These are phyloP conservation scores for Scaptomyza cyrtandrae DNA, from an alignment of 2,888 invertebrate genomes.

Conservation along the genomic window DNA sequence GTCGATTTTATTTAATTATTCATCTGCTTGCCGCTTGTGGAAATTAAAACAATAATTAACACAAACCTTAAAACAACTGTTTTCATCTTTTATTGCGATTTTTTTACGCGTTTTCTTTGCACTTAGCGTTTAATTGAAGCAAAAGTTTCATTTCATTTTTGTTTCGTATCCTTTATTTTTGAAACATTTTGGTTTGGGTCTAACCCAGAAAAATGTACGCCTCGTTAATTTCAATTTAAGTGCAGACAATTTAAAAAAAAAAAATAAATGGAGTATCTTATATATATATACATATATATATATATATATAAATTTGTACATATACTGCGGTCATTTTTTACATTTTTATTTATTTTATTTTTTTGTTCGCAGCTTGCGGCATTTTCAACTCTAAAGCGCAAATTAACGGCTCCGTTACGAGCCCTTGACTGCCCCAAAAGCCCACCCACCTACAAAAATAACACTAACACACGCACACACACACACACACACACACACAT, in stretches of 20 bases:
- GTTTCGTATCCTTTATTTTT: conserved; percentile 49
- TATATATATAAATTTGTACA: conserved; percentile 3
- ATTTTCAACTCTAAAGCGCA: conserved; percentile 63
- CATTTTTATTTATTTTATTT: too few relatives aligned
- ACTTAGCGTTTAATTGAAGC: conserved; percentile 77
- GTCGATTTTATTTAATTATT: too few relatives aligned
- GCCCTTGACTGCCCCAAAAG: conserved; percentile 21
- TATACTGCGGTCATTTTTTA: conserved; percentile 24
- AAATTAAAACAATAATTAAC: background rate
- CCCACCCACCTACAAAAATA: conserved; percentile 19
- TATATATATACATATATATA: conserved; percentile 8
- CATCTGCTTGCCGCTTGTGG: too few relatives aligned
- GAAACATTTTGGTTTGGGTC: conserved; percentile 26
- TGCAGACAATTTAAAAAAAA: conserved; percentile 73
- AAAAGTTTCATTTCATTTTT: conserved; percentile 65
- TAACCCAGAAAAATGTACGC: conserved; percentile 71
- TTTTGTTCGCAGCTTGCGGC: conserved; percentile 8
- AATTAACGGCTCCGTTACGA: conserved; percentile 69
- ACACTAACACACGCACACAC: conserved; percentile 5
- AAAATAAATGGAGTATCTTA: conserved; percentile 18
- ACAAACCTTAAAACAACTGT: background rate
- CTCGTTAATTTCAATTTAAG: conserved; percentile 82
- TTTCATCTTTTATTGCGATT: background rate
- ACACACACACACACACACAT: conserved; percentile 11
- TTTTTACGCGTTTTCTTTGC: conserved; percentile 33